These are phyloP conservation scores for Seira ritae DNA, from an alignment of 2,888 invertebrate genomes.

Conservation along the genomic window DNA sequence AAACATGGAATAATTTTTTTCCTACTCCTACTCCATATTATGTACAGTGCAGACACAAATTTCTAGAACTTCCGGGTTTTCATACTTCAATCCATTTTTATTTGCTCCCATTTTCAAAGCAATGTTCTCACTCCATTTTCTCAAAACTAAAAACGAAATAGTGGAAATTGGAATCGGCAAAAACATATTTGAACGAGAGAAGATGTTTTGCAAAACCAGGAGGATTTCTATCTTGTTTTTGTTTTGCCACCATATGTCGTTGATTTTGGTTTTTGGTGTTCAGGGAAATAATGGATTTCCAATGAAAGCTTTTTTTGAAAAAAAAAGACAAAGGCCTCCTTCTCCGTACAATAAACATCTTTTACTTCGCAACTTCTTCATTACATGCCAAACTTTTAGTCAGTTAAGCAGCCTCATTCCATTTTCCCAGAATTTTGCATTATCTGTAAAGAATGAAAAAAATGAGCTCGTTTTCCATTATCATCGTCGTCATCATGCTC, in stretches of 20 bases:
- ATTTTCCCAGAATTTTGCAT: no score
- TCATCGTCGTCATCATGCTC: no score
- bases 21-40: no score
- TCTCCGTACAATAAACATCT: no score
- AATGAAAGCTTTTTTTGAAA: neutral
- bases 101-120: neutral
- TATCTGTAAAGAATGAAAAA: no score
- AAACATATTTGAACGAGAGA: neutral
- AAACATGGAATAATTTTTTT: neutral
- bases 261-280: neutral
- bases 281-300: constrained; percentile 1
- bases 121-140: neutral
- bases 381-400: no score
- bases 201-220: neutral
- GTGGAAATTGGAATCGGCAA: constrained; percentile 3
- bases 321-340: neutral
- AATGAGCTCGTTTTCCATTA: no score
- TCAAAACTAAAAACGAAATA: neutral
- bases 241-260: constrained; percentile 5
- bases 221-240: constrained; percentile 4
- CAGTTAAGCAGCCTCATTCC: no score
- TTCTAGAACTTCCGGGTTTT: neutral
- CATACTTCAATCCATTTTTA: neutral
- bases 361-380: no score
- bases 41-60: neutral